These are phyloP conservation scores for Chaenodraco wilsoni DNA, from an alignment of 2,797 vertebrate genomes.

Conservation along the genomic window DNA sequence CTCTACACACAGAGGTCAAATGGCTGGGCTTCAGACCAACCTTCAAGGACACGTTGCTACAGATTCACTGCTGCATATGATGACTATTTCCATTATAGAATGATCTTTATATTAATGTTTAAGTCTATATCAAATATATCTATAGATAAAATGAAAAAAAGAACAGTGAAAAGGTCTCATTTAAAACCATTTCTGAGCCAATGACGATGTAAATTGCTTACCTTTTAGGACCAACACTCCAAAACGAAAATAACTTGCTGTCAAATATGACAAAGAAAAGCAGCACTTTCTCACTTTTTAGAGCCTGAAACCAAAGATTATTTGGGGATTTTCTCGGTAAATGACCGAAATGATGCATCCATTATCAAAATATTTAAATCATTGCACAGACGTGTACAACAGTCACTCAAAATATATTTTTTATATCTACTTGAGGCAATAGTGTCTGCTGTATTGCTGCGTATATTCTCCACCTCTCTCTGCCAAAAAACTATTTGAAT, in stretches of 20 bases:
- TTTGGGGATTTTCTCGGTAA: no score
- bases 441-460: background rate
- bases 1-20: conserved; percentile 34
- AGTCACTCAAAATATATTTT: background rate
- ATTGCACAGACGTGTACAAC: background rate
- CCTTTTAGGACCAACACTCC: background rate
- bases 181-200: no score
- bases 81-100: no score
- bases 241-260: background rate
- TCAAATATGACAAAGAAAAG: background rate
- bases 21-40: conserved; percentile 47
- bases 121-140: no score
- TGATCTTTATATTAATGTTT: no score
- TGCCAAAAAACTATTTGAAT: conserved; percentile 10
- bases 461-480: conserved; percentile 2
- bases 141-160: no score
- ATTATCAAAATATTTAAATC: background rate
- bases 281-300: background rate
- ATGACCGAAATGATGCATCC: background rate
- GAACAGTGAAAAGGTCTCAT: no score
- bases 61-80: background rate
- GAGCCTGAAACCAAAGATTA: background rate
- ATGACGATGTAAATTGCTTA: background rate
- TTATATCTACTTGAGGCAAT: background rate
- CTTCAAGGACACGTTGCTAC: conserved; percentile 45